phyloP scores from a whole-genome alignment of 1,140 invertebrate genomes.

The Cardiocondyla obscurior region DNA sequence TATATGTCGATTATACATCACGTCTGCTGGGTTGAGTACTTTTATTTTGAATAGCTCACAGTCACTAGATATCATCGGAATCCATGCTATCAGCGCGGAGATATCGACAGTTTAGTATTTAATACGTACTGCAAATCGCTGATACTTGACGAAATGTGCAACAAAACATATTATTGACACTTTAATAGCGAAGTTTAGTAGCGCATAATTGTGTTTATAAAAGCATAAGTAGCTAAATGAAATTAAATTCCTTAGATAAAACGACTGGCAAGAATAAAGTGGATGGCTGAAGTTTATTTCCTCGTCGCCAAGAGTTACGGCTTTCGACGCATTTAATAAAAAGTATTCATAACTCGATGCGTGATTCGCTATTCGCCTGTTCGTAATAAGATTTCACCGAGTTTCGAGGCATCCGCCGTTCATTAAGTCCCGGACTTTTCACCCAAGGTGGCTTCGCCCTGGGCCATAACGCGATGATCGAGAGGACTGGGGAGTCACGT shows the following conservation, averaged over 20 bases:
- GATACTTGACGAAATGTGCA: background rate
- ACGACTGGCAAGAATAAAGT: background rate
- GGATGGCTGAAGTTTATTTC: background rate
- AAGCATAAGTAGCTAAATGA: background rate
- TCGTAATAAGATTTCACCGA: background rate
- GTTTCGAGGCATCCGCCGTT: background rate
- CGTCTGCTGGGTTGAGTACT: background rate
- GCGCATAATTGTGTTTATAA: background rate
- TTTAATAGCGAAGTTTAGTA: background rate
- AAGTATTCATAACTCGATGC: background rate
- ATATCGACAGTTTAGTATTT: conserved; percentile 57
- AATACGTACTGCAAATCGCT: conserved; percentile 42
- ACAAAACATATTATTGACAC: conserved; percentile 9
- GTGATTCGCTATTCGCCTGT: background rate
- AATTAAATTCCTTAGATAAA: background rate
- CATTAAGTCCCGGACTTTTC: conserved; percentile 14
- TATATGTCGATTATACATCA: conserved; percentile 27
- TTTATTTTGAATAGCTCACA: conserved; percentile 39
- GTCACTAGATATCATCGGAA: conserved; percentile 45
- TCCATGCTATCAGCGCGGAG: conserved; percentile 42
- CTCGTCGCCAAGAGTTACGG: background rate
- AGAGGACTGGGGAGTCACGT: background rate
- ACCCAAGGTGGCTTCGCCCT: conserved; percentile 24
- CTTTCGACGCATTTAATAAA: background rate
- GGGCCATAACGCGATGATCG: background rate